These are phyloP conservation scores for Copidosoma floridanum DNA, from an alignment of 1,140 invertebrate genomes.

Conservation along the genomic window DNA sequence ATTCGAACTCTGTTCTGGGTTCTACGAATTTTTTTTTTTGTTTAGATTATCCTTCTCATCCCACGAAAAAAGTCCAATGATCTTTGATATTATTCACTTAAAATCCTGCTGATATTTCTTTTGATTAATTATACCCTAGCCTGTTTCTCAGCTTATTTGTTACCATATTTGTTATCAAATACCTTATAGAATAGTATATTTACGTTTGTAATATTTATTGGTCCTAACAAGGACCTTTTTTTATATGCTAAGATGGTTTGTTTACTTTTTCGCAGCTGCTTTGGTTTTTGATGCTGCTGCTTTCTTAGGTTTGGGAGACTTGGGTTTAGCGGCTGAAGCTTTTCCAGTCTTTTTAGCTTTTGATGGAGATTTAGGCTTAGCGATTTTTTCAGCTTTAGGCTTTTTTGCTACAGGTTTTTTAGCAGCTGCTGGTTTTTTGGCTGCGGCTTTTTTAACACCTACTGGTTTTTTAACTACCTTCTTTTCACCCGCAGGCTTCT, in stretches of 20 bases:
- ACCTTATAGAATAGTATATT: too few species aligned
- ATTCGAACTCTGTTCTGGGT: too few species aligned
- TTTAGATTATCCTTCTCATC: too few species aligned
- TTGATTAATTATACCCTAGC: too few species aligned
- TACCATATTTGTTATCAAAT: too few species aligned
- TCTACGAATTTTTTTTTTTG: too few species aligned
- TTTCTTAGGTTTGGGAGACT: background rate
- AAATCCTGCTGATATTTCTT: too few species aligned
- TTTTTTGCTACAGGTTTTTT: background rate
- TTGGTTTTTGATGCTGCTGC: too few species aligned
- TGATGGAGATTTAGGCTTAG: too few species aligned
- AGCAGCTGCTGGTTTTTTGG: background rate
- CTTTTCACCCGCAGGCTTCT: background rate
- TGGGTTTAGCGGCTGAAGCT: background rate
- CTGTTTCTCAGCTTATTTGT: too few species aligned
- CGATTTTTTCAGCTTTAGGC: background rate
- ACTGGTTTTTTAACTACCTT: background rate
- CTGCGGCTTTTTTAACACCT: background rate
- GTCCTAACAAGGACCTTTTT: constrained; percentile 8
- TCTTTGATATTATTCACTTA: too few species aligned
- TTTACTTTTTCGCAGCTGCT: background rate
- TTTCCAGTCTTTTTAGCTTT: background rate
- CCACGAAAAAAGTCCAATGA: too few species aligned
- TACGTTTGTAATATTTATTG: background rate
- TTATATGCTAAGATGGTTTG: background rate